Conservation (phyloP, 1,140 invertebrate species). For the Phocides pigmalion region DNA sequence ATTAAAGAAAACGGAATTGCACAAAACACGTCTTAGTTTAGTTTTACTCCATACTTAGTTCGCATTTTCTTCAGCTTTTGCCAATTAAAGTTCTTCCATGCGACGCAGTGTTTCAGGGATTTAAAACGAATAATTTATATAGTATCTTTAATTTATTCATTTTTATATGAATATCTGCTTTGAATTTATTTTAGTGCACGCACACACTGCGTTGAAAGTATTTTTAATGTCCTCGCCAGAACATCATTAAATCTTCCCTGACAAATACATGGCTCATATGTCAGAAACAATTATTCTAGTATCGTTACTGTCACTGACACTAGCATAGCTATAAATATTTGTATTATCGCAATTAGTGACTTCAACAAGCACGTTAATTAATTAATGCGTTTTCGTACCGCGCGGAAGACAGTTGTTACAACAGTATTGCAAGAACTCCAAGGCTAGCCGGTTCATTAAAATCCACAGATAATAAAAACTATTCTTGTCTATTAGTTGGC, state of each 20-base stretch:
- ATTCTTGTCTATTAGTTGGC: constrained; percentile 9
- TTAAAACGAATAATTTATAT: background rate
- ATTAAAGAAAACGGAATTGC: too few relatives aligned
- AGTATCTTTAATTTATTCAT: background rate
- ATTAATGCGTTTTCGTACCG: constrained; percentile 8
- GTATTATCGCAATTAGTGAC: constrained; percentile 8
- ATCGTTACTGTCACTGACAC: constrained; percentile 7
- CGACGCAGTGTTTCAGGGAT: too few relatives aligned
- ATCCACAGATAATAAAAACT: constrained; percentile 38
- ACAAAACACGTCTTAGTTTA: too few relatives aligned
- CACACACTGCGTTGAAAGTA: constrained; percentile 11
- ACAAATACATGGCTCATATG: constrained; percentile 15
- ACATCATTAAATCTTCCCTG: constrained; percentile 36
- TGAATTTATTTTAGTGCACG: background rate
- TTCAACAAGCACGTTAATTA: constrained; percentile 2
- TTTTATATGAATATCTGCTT: background rate
- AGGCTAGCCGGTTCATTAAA: constrained; percentile 41
- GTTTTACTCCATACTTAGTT: too few relatives aligned
- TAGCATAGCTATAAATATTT: constrained; percentile 1
- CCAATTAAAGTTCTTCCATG: too few relatives aligned
- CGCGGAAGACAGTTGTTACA: constrained; percentile 37
- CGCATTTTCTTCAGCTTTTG: too few relatives aligned
- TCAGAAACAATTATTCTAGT: constrained; percentile 14
- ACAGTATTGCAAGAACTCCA: constrained; percentile 30
- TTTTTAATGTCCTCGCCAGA: constrained; percentile 32